Percentiles rank a stretch among this genome's conserved stretches.
These are phyloP conservation scores for Montifringilla adamsi DNA, from an alignment of 2,113 vertebrate species.

Conservation along the genomic window DNA sequence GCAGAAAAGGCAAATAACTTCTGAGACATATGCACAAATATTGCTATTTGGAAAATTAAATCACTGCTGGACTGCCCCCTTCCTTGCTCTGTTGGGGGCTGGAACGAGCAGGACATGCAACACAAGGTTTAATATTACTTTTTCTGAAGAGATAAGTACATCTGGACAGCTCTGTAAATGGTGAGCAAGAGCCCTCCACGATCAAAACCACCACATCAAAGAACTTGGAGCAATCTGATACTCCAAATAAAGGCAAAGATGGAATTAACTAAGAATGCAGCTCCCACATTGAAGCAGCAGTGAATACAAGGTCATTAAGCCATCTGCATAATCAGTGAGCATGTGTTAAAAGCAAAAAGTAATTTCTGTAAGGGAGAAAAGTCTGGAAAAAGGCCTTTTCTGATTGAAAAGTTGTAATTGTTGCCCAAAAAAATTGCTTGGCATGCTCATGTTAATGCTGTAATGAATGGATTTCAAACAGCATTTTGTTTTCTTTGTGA, in stretches of 20 bases:
- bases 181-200: neutral
- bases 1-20: conserved; percentile 23
- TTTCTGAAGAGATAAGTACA: neutral
- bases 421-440: neutral
- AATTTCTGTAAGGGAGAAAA: neutral
- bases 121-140: neutral
- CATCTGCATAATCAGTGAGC: conserved; percentile 23
- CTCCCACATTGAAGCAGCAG: neutral
- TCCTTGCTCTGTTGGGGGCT: neutral
- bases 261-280: neutral
- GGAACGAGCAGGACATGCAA: neutral
- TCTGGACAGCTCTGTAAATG: neutral
- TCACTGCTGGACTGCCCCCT: neutral
- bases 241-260: neutral
- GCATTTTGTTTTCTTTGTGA: neutral
- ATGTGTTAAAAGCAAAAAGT: conserved; percentile 8
- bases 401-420: neutral
- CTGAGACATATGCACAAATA: conserved; percentile 7
- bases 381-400: neutral
- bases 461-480: neutral
- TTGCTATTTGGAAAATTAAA: neutral
- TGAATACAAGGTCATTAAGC: neutral
- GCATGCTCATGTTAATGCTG: neutral
- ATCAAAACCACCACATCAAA: conserved; percentile 40
- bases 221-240: neutral